Percentiles rank a stretch among this genome's conserved stretches.
Conservation (phyloP, 2,797 vertebrate genomes). For the Galagoides demidoff region DNA sequence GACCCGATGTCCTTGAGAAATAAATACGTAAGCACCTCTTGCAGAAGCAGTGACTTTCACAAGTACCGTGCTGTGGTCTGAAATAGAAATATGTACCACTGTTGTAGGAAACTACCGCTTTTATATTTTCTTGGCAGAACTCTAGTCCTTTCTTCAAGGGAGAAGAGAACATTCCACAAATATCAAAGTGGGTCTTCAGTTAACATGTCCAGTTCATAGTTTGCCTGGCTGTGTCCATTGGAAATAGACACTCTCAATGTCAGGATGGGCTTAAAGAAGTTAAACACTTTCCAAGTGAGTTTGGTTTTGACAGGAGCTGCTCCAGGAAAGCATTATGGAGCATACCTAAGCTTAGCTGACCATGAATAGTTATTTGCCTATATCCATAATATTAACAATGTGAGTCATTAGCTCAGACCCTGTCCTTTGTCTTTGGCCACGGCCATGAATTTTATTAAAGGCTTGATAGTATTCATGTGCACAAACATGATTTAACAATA, state of each 20-base stretch:
- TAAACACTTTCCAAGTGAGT: slow-evolving; percentile 62
- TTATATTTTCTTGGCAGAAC: slow-evolving; percentile 37
- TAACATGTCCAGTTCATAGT: background rate
- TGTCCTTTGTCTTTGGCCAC: slow-evolving; percentile 18
- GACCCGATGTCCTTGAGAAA: slow-evolving; percentile 7
- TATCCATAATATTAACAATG: slow-evolving; percentile 60
- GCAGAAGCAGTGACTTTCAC: background rate
- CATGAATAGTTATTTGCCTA: slow-evolving; percentile 49
- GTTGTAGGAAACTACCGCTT: slow-evolving; percentile 29
- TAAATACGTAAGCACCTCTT: background rate
- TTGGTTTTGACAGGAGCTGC: slow-evolving; percentile 41
- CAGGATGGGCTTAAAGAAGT: background rate
- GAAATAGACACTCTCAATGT: slow-evolving; percentile 12
- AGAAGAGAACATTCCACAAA: slow-evolving; percentile 29
- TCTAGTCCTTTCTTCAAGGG: background rate
- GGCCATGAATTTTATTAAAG: background rate
- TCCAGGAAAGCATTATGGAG: slow-evolving; percentile 49
- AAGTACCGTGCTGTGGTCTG: background rate
- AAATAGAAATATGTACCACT: slow-evolving; percentile 13
- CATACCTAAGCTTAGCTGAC: slow-evolving; percentile 59
- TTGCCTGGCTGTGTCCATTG: background rate
- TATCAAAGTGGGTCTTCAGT: background rate
- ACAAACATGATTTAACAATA: too few species aligned
- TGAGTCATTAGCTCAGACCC: slow-evolving; percentile 58
- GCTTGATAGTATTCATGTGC: too few species aligned